Conservation (phyloP, 2,797 vertebrate species). For the Melanotaenia pygmaea region DNA sequence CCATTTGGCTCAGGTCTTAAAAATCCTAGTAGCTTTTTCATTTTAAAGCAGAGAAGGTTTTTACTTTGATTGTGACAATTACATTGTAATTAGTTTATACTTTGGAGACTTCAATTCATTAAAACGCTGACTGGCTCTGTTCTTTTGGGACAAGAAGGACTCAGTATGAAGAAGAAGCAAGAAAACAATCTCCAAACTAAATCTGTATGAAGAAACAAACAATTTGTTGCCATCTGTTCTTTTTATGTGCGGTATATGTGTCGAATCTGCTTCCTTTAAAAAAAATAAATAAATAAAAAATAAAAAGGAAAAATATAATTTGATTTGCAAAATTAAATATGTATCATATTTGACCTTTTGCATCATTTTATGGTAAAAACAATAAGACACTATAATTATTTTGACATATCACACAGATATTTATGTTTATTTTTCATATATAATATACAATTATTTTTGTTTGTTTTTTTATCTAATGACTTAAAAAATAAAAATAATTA, state of each 20-base stretch:
- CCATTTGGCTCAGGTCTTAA: constrained; percentile 35
- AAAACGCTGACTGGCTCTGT: constrained; percentile 24
- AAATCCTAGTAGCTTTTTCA: constrained; percentile 16
- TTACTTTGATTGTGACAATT: constrained; percentile 47
- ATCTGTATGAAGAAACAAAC: constrained; percentile 12
- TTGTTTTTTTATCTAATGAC: too few relatives aligned
- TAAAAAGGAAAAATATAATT: too few relatives aligned
- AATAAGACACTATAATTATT: too few relatives aligned
- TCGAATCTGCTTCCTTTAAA: background rate
- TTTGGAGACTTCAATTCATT: constrained; percentile 34
- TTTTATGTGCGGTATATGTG: background rate
- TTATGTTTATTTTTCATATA: too few relatives aligned
- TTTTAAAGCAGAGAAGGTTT: constrained; percentile 27
- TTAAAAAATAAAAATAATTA: too few relatives aligned
- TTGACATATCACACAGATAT: too few relatives aligned
- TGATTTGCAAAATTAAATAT: too few relatives aligned
- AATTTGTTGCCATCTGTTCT: constrained; percentile 23
- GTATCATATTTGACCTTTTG: too few relatives aligned
- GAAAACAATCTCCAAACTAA: constrained; percentile 10
- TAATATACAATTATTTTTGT: too few relatives aligned
- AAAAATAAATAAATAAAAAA: background rate
- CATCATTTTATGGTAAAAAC: too few relatives aligned
- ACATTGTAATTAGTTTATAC: constrained; percentile 29
- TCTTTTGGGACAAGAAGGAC: constrained; percentile 2
- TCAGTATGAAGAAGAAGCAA: constrained; percentile 22